Base-by-base conservation (phyloP, 1,140 invertebrate genomes). In the Zelostemma sp. region DNA sequence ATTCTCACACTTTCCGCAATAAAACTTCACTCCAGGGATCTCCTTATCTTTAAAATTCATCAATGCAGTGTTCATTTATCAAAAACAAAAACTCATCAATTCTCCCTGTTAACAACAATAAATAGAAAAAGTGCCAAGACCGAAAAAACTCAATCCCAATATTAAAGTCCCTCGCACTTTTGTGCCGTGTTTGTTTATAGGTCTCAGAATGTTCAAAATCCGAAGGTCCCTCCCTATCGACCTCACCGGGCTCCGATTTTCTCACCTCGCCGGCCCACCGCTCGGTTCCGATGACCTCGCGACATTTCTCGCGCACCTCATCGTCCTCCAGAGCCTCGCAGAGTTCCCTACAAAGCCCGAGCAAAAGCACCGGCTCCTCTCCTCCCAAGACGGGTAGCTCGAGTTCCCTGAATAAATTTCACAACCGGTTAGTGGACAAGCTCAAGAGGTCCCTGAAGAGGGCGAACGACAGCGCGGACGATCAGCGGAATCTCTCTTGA, bases 381-480 rank as follows among this genome's bases (percentile, higher is more conserved):
- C 89, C 90, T 28, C 86, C 88, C 17, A 88, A 88, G 68, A 86
- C 85, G 43, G 87, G 86, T 46, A 88, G 78, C 58, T 86, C 87
- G 14, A 89, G 85, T 69, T 92, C 92, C 59, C 83, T 92, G 64
- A 93, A 93, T 70, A 95, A 95, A 85, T 95, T 95, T 81, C 93
- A 95, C 87, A 91, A 88, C 79, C 89, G 92, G 61, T 87, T 95
- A 73, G 91, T 95, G 62, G 93, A 95, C 80, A 94, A 94, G 83
- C 81, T 95, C 73, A 92, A 92, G 81, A 89, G 90, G 54, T 92
- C 92, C 51, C 86, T 94, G 79, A 88, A 88, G 73, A 90, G 88
- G 56, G 80, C 81, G 51, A 90, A 90, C 73, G 90, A 90, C 68
- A 84, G 82, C 19, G 86, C 87, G 9, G 89, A 88, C 54, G 84